These are phyloP conservation scores for Lycia hirtaria DNA, from an alignment of 2,888 invertebrate genomes.

Conservation along the genomic window DNA sequence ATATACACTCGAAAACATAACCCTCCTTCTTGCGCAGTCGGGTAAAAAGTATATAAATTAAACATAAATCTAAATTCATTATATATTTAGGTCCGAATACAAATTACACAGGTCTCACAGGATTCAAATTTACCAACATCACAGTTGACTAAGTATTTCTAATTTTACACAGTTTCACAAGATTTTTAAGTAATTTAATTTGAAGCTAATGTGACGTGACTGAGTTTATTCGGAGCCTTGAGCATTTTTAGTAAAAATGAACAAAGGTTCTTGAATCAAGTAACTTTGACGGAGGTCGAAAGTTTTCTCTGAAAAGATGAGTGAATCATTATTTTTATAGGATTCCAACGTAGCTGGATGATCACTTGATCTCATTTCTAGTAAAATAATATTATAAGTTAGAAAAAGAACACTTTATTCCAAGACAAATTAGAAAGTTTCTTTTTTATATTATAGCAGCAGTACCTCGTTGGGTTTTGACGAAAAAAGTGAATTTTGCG, in stretches of 20 bases:
- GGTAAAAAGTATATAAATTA: no score
- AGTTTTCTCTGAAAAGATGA: neutral
- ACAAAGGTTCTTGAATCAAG: conserved; percentile 12
- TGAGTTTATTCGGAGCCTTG: neutral
- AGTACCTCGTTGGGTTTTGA: no score
- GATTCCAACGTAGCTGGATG: neutral
- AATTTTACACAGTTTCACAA: conserved; percentile 32
- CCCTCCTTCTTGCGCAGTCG: no score
- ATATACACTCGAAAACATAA: no score
- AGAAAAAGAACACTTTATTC: neutral
- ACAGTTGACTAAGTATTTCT: neutral
- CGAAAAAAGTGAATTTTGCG: no score
- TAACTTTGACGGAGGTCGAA: conserved; percentile 14
- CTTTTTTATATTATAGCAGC: no score
- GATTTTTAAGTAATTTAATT: conserved; percentile 30
- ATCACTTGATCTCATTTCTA: conserved; percentile 3
- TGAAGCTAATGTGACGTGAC: conserved; percentile 24
- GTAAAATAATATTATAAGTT: neutral
- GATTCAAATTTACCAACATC: neutral
- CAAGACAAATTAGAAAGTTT: neutral
- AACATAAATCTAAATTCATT: no score
- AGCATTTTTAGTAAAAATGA: neutral
- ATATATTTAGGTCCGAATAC: no score
- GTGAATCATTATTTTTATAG: conserved; percentile 11
- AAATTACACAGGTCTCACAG: no score